phyloP scores from a whole-genome alignment of 1,140 invertebrate genomes.

The Theocolax elegans region DNA sequence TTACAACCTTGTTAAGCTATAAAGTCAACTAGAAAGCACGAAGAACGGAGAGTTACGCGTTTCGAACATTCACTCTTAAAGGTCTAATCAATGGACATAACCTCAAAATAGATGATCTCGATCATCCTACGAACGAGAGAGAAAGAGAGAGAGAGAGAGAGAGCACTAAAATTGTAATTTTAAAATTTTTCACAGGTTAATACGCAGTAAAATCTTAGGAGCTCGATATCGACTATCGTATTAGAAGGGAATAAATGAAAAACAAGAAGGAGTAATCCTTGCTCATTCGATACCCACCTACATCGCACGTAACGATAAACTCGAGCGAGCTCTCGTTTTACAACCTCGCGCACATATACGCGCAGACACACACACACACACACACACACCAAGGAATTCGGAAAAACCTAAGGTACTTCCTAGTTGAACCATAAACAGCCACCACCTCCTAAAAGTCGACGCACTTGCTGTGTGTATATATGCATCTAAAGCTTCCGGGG shows the following conservation, averaged over 20 bases:
- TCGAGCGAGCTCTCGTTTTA: conserved; percentile 23
- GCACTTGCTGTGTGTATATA: neutral
- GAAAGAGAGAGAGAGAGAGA: no score
- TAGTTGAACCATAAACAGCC: neutral
- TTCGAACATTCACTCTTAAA: neutral
- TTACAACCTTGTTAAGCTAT: no score
- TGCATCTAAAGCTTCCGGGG: neutral
- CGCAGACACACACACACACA: no score
- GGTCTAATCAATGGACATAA: conserved; percentile 23
- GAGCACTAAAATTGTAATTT: conserved; percentile 22
- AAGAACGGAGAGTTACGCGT: neutral
- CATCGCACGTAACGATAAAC: no score
- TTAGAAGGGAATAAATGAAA: neutral
- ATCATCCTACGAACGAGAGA: neutral
- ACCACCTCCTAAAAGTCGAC: neutral
- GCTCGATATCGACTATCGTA: neutral
- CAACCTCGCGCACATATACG: neutral
- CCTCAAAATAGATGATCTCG: conserved; percentile 17
- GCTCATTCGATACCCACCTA: neutral
- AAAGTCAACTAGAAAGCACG: neutral
- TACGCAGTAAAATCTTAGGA: conserved; percentile 12
- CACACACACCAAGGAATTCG: no score
- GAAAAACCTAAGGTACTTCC: neutral
- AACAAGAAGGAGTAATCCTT: neutral
- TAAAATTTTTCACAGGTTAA: conserved; percentile 9